These are phyloP conservation scores for Drosophila neutralis DNA, from an alignment of 2,888 invertebrate genomes.

Conservation along the genomic window DNA sequence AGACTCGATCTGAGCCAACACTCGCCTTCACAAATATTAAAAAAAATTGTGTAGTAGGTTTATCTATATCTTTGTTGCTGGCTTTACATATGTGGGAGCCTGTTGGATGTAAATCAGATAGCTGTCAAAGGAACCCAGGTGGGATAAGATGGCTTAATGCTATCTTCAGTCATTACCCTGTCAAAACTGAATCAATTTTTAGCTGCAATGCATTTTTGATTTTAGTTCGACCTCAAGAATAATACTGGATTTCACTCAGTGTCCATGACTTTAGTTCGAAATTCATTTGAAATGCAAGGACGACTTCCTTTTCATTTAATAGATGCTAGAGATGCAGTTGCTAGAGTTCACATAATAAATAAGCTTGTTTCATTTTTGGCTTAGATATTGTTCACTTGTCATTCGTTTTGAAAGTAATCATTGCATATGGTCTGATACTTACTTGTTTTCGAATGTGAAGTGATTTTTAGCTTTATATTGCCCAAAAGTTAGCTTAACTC, in stretches of 20 bases:
- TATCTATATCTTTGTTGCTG: neutral
- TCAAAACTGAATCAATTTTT: neutral
- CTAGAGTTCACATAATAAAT: neutral
- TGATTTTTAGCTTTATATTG: too few relatives aligned
- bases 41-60: neutral
- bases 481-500: neutral
- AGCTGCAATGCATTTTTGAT: neutral
- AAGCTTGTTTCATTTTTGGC: neutral
- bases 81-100: neutral
- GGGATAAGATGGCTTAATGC: neutral
- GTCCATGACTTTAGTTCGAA: neutral
- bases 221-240: neutral
- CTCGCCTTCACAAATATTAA: conserved; percentile 20
- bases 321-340: too few relatives aligned
- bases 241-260: neutral
- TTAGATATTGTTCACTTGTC: neutral
- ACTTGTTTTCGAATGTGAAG: neutral
- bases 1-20: neutral
- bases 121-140: neutral
- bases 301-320: neutral
- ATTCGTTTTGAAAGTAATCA: neutral
- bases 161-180: neutral
- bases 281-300: neutral
- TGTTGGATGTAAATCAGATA: neutral
- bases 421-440: neutral